Conservation (phyloP, 2,888 invertebrate genomes). For the Athrips mouffetella region DNA sequence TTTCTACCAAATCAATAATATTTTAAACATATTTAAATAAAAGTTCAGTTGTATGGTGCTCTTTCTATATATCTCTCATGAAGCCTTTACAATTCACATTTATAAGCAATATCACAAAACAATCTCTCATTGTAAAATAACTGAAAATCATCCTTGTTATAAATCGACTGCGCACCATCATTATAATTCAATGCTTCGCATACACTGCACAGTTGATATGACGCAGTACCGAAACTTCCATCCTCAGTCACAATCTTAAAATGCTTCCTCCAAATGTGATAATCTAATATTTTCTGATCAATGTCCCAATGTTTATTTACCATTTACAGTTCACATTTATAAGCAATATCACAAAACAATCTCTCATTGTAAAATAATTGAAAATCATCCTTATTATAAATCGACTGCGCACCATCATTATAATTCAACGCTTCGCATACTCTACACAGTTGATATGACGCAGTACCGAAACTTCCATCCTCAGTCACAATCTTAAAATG, state of each 20-base stretch:
- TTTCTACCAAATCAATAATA: too few species aligned
- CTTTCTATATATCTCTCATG: too few species aligned
- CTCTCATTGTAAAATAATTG: constrained; percentile 31
- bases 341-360: background rate
- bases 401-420: constrained; percentile 52
- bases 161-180: constrained; percentile 38
- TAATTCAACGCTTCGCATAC: constrained; percentile 83
- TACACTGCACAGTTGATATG: constrained; percentile 80
- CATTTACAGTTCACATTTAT: background rate
- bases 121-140: constrained; percentile 30
- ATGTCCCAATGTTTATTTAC: constrained; percentile 58
- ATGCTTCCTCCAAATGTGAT: constrained; percentile 79
- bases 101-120: background rate
- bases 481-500: constrained; percentile 79
- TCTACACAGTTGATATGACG: constrained; percentile 80
- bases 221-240: constrained; percentile 79
- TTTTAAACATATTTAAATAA: too few species aligned
- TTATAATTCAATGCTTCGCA: constrained; percentile 84
- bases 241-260: constrained; percentile 81
- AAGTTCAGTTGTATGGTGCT: too few species aligned
- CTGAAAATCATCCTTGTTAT: constrained; percentile 34
- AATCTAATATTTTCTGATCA: constrained; percentile 51
- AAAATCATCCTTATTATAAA: constrained; percentile 38
- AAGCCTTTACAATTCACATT: background rate
- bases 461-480: constrained; percentile 81